These are phyloP conservation scores for Menidia beryllina DNA, from an alignment of 2,113 vertebrate species.

Conservation along the genomic window DNA sequence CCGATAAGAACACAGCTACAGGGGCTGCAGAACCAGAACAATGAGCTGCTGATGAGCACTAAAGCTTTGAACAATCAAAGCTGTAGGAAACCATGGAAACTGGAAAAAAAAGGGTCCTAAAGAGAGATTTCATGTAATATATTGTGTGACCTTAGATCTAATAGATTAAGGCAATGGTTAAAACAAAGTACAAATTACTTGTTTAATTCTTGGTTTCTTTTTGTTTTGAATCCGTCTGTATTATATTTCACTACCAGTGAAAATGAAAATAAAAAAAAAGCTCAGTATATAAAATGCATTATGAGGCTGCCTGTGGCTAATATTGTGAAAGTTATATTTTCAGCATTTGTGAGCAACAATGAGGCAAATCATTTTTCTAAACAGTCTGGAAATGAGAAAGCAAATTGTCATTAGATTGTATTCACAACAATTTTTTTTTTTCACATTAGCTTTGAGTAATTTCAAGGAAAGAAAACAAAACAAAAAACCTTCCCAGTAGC, in stretches of 20 bases:
- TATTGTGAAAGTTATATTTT: constrained; percentile 8
- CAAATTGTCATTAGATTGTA: constrained; percentile 7
- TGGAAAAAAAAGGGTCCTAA: too few relatives aligned
- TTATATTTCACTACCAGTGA: not conserved
- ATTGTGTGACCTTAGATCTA: too few relatives aligned
- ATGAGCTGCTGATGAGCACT: not conserved
- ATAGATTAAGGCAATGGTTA: too few relatives aligned
- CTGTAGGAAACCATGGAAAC: too few relatives aligned
- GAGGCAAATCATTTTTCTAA: constrained; percentile 5
- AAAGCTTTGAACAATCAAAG: too few relatives aligned
- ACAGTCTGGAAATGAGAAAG: not conserved
- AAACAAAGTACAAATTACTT: not conserved
- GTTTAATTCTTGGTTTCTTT: too few relatives aligned
- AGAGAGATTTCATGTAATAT: too few relatives aligned
- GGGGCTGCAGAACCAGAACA: not conserved
- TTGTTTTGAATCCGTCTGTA: not conserved
- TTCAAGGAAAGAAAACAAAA: constrained; percentile 7
- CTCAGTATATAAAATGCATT: too few relatives aligned
- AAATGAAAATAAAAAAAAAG: not conserved
- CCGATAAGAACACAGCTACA: not conserved
- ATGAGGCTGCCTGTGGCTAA: not conserved
- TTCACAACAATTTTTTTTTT: not conserved
- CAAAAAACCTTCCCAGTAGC: not conserved
- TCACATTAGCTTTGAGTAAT: not conserved
- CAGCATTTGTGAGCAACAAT: constrained; percentile 1